Evolutionary conservation across 2,888 invertebrate species (phyloP).

Genomic region (Machimus atricapillus): DNA sequence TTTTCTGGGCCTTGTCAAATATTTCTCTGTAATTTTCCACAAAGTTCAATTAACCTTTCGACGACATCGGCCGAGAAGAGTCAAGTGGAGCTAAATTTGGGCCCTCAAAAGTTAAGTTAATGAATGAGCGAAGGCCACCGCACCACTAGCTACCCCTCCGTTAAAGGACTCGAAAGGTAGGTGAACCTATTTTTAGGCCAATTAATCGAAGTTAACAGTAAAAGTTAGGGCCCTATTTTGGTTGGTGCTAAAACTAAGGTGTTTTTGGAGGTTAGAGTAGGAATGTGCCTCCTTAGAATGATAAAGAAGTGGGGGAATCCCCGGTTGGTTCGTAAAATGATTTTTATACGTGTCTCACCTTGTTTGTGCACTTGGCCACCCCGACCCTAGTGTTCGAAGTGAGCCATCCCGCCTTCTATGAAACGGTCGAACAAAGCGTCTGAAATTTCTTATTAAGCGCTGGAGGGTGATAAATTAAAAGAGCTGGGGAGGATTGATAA

Average conservation of each 20-base stretch:
- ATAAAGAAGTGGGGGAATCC: neutral
- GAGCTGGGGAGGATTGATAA: neutral
- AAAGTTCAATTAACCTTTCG: neutral
- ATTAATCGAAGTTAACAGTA: neutral
- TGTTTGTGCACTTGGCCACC: neutral
- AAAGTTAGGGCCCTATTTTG: neutral
- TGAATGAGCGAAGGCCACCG: neutral
- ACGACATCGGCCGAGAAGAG: neutral
- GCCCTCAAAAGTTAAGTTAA: neutral
- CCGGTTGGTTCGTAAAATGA: neutral
- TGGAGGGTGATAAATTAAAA: slow-evolving; percentile 2
- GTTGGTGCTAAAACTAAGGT: neutral
- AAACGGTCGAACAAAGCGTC: neutral
- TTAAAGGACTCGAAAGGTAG: neutral
- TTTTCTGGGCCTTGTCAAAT: neutral
- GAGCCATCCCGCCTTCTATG: neutral
- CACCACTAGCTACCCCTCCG: neutral
- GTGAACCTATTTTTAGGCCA: neutral
- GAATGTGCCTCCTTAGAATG: neutral
- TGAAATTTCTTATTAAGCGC: neutral
- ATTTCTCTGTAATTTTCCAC: neutral
- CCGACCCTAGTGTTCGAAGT: neutral
- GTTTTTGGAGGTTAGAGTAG: neutral
- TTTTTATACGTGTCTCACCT: neutral
- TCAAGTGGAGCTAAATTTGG: neutral